Evolutionary conservation across 2,113 vertebrate species (phyloP), one percentile per base, ranked within the genome.

Genomic region (Loxodonta africana): DNA sequence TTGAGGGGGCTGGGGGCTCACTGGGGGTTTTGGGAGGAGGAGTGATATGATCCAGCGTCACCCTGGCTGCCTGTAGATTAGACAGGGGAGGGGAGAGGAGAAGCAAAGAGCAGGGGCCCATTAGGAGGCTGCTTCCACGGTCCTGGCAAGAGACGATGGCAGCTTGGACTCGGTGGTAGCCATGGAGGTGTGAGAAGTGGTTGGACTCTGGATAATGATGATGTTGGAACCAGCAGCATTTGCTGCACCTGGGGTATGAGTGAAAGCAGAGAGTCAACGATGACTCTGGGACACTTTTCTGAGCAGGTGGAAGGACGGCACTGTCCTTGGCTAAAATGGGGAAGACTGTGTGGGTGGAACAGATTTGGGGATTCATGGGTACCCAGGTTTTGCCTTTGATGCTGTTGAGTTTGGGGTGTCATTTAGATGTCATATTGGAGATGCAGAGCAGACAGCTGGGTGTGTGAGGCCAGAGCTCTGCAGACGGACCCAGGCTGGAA

Each of bases 371-470:
- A 26, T 12, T 7, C 28, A 2, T 8, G 30, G 25, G 37, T 4
- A 48, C 18, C 53, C 5, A 4, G 46, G 73, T 9, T 91, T 60
- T 0, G 0, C 23, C 17, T 46, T 26, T 0, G 67, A 41, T 57
- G 0, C 0, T 6, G 3, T 28, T 25, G 15, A 17, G 46, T n/a
- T 33, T 53, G 37, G 46, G 44, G 46, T 25, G 74, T 33, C 21
- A 0, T 23, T 65, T 6, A 63, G 25, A 57, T 0, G 0, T 48
- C 48, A 30, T 8, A 2, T 46, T 3, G 1, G 73, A n/a, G 65
- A 26, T 1, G 18, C 33, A 21, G 51, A 1, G 28, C 17, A 28
- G 33, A 77, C 46, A 23, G 71, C 44, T 62, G 41, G 71, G 4
- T 3, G 1, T 23, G 30, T 0, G 10, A 26, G 25, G 23, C 46